A percentile compares a stretch with the other conserved stretches of the same genome.
These are phyloP conservation scores for Aeoliscus strigatus DNA, from an alignment of 2,797 vertebrate species.

Conservation along the genomic window DNA sequence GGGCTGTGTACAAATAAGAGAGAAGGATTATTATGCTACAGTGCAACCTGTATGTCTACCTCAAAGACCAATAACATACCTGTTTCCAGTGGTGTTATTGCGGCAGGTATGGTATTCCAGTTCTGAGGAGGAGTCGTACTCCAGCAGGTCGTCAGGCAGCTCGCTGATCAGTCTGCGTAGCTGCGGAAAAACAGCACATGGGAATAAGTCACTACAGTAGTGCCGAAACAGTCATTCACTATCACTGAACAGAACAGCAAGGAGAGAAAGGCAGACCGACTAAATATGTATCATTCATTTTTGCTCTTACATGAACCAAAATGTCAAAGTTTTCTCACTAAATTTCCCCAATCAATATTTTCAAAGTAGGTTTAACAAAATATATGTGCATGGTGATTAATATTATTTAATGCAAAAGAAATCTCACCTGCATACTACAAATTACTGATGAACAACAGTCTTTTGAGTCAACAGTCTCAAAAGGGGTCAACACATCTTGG, in stretches of 20 bases:
- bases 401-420: too few species aligned
- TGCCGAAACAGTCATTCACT: constrained; percentile 47
- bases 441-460: too few species aligned
- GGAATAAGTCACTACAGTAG: constrained; percentile 58
- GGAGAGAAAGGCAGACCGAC: neutral
- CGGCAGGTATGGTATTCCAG: constrained; percentile 75
- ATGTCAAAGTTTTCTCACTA: neutral
- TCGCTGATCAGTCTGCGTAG: constrained; percentile 90
- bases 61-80: constrained; percentile 69
- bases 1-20: constrained; percentile 58
- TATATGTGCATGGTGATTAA: neutral
- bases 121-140: constrained; percentile 86
- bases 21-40: constrained; percentile 2
- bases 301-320: neutral
- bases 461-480: too few species aligned
- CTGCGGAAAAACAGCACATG: constrained; percentile 68
- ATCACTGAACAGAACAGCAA: constrained; percentile 16
- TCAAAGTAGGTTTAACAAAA: too few species aligned
- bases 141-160: constrained; percentile 96
- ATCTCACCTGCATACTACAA: too few species aligned
- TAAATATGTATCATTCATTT: neutral
- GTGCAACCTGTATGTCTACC: neutral
- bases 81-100: constrained; percentile 66
- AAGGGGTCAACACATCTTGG: constrained; percentile 1
- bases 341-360: neutral